Evolutionary conservation across 2,113 vertebrate species (phyloP).

Genomic region (Boulengerochromis microlepis): DNA sequence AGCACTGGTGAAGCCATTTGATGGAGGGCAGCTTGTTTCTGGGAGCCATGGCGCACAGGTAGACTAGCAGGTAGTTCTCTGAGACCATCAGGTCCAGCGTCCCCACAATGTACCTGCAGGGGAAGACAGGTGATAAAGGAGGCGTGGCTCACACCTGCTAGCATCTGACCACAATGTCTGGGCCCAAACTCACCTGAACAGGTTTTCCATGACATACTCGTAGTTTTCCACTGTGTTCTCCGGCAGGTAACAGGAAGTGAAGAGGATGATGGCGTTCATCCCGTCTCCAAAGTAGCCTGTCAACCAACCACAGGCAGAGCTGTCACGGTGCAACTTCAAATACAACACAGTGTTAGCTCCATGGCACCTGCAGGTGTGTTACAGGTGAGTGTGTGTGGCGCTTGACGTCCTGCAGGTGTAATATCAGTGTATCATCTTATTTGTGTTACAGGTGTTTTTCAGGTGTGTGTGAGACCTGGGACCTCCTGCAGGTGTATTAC

Average conservation of each 20-base stretch:
- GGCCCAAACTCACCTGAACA: constrained; percentile 73
- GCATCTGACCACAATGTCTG: not conserved
- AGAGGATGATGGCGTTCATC: constrained; percentile 77
- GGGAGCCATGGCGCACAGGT: constrained; percentile 73
- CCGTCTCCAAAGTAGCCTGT: constrained; percentile 79
- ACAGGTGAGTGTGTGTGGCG: not conserved
- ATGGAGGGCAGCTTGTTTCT: constrained; percentile 75
- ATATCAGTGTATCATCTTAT: not conserved
- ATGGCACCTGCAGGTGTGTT: not conserved
- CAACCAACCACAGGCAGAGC: not conserved
- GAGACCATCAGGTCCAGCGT: constrained; percentile 80
- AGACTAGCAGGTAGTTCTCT: constrained; percentile 79
- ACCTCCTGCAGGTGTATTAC: not conserved
- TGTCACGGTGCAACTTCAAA: not conserved
- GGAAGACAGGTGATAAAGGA: not conserved
- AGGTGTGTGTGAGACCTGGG: not conserved
- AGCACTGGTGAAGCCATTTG: constrained; percentile 79
- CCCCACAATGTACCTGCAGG: constrained; percentile 76
- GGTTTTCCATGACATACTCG: constrained; percentile 82
- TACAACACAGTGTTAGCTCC: not conserved
- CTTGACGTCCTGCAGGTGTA: not conserved
- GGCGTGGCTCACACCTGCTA: not conserved
- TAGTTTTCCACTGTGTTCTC: constrained; percentile 75
- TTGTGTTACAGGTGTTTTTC: not conserved
- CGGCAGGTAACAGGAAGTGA: constrained; percentile 79